A percentile compares a stretch with the other conserved stretches of the same genome.
Evolutionary conservation across 1,140 invertebrate species (phyloP).

Genomic region (Acyrthosiphon pisum): DNA sequence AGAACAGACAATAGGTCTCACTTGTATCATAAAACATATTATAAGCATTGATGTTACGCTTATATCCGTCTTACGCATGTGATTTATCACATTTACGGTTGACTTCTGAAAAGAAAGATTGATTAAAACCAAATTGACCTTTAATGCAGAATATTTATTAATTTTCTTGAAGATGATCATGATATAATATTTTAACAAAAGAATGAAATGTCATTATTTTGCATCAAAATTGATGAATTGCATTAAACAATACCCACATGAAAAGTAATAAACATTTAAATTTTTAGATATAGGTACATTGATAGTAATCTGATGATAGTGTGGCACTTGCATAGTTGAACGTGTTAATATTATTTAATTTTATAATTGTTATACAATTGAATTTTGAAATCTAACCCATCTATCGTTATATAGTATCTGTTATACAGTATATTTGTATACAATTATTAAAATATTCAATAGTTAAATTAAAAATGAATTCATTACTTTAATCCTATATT

Average conservation of each 20-base stretch:
- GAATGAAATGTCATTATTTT: background rate
- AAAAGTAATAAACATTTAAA: too few species aligned
- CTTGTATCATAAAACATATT: background rate
- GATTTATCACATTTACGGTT: background rate
- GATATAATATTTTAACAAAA: background rate
- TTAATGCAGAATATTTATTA: background rate
- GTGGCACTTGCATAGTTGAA: background rate
- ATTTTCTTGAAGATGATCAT: background rate
- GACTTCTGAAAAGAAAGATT: background rate
- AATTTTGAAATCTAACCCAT: background rate
- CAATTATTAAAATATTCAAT: background rate
- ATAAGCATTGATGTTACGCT: too few species aligned
- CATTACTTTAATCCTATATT: background rate
- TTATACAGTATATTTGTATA: too few species aligned
- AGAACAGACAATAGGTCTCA: background rate
- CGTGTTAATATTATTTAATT: background rate
- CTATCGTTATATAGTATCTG: background rate
- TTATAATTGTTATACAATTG: background rate
- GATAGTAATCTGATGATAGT: background rate
- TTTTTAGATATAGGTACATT: background rate
- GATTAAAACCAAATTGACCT: background rate
- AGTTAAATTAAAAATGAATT: background rate
- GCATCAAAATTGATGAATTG: background rate
- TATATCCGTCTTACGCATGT: too few species aligned
- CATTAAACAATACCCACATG: too few species aligned